phyloP scores from a whole-genome alignment of 1,140 invertebrate genomes.

The Drosophila sp. region DNA sequence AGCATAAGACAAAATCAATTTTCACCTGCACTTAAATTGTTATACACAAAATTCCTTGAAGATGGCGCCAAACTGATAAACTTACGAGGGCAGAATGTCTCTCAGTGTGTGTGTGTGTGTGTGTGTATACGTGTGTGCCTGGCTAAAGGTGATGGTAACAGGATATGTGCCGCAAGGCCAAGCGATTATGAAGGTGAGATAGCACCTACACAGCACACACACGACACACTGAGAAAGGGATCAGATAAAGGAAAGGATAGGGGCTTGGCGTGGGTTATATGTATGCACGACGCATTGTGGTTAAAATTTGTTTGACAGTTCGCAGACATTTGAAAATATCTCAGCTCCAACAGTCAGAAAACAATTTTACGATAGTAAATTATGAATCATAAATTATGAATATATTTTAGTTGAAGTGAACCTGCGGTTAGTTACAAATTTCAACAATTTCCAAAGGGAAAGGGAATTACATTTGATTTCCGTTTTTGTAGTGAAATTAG shows the following conservation, averaged over 20 bases:
- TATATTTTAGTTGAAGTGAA: no score
- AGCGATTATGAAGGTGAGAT: constrained; percentile 56
- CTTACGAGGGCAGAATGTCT: constrained; percentile 30
- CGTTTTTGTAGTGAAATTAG: no score
- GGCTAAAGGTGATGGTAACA: constrained; percentile 33
- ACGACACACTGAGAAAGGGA: constrained; percentile 13
- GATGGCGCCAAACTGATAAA: constrained; percentile 64
- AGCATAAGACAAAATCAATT: constrained; percentile 61
- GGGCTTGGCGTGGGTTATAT: not conserved
- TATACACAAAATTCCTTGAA: constrained; percentile 46
- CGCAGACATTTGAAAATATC: not conserved
- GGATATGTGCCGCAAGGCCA: constrained; percentile 58
- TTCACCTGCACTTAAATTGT: constrained; percentile 46
- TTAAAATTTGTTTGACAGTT: constrained; percentile 8
- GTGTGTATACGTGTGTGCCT: constrained; percentile 7
- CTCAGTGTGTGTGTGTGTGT: not conserved
- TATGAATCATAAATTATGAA: no score
- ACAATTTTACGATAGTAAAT: constrained; percentile 1
- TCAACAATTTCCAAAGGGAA: no score
- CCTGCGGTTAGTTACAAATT: no score
- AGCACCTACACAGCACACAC: constrained; percentile 18
- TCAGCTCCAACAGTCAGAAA: not conserved
- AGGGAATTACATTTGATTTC: no score
- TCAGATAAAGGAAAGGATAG: not conserved
- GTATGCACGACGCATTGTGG: not conserved